These are phyloP conservation scores for Synaphobranchus kaupii DNA, from an alignment of 2,797 vertebrate species.

Conservation along the genomic window DNA sequence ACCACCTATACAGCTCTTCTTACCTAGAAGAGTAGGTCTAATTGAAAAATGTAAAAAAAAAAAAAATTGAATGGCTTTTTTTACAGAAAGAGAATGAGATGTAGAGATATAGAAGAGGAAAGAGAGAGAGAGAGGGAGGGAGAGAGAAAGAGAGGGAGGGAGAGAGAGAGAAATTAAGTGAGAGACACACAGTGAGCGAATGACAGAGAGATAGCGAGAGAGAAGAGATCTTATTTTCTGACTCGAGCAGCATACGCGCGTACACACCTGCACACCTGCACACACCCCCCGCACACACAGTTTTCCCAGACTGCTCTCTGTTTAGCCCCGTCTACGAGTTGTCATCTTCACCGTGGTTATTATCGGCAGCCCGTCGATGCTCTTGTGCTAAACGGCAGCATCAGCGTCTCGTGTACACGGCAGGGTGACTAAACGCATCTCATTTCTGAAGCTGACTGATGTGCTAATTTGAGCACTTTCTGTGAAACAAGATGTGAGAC, in stretches of 20 bases:
- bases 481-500: background rate
- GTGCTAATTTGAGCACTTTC: background rate
- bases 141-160: background rate
- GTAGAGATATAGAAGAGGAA: background rate
- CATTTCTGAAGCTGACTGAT: conserved; percentile 1
- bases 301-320: background rate
- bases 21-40: no score
- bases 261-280: background rate
- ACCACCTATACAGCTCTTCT: no score
- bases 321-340: conserved; percentile 63
- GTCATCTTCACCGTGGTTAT: conserved; percentile 59
- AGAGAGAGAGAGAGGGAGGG: background rate
- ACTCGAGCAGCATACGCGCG: no score
- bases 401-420: no score
- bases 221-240: no score
- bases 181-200: background rate
- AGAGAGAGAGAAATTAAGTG: background rate
- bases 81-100: background rate
- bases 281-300: background rate
- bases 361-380: conserved; percentile 52
- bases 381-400: background rate
- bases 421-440: background rate
- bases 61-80: no score
- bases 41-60: no score
- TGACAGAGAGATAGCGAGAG: background rate